Evolutionary conservation across 2,888 invertebrate species (phyloP).

Genomic region (Drosophila buzzatii): DNA sequence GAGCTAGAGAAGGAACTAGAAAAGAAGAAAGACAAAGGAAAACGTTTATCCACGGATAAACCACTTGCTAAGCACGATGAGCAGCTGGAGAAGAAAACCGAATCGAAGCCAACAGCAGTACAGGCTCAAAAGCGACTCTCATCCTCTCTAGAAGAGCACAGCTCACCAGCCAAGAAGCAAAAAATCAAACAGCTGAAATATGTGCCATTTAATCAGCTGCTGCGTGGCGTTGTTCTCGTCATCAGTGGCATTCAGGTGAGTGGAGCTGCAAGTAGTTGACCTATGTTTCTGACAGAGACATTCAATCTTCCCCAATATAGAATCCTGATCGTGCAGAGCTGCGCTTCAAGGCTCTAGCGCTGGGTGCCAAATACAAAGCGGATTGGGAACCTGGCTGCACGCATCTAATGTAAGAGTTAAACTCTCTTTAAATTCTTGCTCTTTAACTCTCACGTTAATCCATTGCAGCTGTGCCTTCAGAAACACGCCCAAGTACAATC

Average conservation of each 20-base stretch:
- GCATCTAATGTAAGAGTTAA: conserved; percentile 91
- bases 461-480: conserved; percentile 92
- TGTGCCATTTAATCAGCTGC: conserved; percentile 87
- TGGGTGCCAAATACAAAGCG: conserved; percentile 92
- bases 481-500: conserved; percentile 94
- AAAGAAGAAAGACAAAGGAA: conserved; percentile 41
- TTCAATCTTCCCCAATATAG: conserved; percentile 82
- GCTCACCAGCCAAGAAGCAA: conserved; percentile 71
- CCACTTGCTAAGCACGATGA: not conserved
- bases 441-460: not conserved
- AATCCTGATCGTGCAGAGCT: conserved; percentile 91
- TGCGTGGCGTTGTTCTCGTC: conserved; percentile 90
- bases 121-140: conserved; percentile 58
- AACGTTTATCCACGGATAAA: conserved; percentile 36
- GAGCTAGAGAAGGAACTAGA: conserved; percentile 71
- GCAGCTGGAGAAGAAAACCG: not conserved
- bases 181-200: conserved; percentile 58
- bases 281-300: not conserved
- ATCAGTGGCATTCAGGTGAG: conserved; percentile 91
- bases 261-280: too few relatives aligned
- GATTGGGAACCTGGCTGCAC: conserved; percentile 92
- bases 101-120: not conserved
- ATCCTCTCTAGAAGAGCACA: conserved; percentile 46
- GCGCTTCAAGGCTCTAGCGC: conserved; percentile 89
- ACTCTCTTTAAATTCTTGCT: not conserved